A percentile compares a stretch with the other conserved stretches of the same genome.
These are phyloP conservation scores for Sphecodes monilicornis DNA, from an alignment of 2,888 invertebrate species.

Conservation along the genomic window DNA sequence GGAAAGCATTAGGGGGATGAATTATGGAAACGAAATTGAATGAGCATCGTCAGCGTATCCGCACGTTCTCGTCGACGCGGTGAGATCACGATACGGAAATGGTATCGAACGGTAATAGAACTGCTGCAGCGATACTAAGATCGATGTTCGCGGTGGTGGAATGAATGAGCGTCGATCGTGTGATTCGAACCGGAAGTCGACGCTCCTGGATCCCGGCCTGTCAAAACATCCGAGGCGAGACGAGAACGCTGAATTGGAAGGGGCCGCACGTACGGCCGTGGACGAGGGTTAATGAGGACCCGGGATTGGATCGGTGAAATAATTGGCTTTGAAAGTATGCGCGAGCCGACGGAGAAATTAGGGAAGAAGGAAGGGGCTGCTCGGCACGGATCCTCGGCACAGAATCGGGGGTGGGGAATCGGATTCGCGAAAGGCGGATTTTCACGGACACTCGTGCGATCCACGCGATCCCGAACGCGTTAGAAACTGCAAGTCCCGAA, in stretches of 20 bases:
- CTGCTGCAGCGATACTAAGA: not conserved
- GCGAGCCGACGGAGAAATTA: not conserved
- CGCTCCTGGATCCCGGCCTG: not conserved
- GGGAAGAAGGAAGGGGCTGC: not conserved
- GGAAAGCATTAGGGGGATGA: not conserved
- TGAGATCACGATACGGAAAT: slow-evolving; percentile 30
- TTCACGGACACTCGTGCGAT: not conserved
- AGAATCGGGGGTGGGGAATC: not conserved
- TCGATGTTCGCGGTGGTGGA: slow-evolving; percentile 7
- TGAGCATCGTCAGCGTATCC: slow-evolving; percentile 39
- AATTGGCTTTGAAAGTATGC: slow-evolving; percentile 32
- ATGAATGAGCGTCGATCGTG: not conserved
- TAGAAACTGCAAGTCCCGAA: not conserved
- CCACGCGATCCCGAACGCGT: not conserved
- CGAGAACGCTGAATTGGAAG: not conserved
- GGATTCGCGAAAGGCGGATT: not conserved
- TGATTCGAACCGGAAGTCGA: slow-evolving; percentile 1
- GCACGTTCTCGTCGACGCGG: slow-evolving; percentile 15
- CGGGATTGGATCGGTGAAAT: slow-evolving; percentile 17
- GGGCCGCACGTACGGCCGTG: not conserved
- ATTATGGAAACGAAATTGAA: slow-evolving; percentile 14
- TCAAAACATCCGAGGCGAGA: slow-evolving; percentile 9
- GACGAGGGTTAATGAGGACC: not conserved
- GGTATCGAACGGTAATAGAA: slow-evolving; percentile 3
- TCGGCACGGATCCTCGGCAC: not conserved